Percentiles rank a stretch among this genome's conserved stretches.
These are phyloP conservation scores for Mobula hypostoma DNA, from an alignment of 2,113 vertebrate genomes.

Conservation along the genomic window DNA sequence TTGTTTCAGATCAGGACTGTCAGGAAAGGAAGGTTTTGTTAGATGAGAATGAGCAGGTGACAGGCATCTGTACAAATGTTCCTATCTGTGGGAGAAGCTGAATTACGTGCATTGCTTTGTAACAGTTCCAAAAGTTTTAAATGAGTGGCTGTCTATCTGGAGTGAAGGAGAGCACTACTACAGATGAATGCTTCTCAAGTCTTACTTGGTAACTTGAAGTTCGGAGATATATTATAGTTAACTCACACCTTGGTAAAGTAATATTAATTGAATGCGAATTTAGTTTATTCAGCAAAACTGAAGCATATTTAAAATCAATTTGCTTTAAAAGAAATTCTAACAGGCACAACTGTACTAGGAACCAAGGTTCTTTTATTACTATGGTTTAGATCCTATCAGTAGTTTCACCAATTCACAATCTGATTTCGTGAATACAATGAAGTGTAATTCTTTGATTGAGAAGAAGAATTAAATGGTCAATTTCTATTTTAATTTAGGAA, in stretches of 20 bases:
- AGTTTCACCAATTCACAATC: not conserved
- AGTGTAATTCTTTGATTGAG: not conserved
- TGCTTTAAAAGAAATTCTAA: not conserved
- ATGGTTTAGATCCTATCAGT: not conserved
- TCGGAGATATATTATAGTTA: not conserved
- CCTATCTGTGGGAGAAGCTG: not conserved
- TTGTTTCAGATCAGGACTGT: slow-evolving; percentile 49
- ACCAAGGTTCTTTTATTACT: not conserved
- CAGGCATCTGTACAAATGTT: slow-evolving; percentile 53
- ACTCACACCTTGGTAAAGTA: not conserved
- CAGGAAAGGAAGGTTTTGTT: slow-evolving; percentile 46
- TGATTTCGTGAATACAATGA: no score
- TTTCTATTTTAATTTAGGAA: not conserved
- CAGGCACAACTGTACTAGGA: not conserved
- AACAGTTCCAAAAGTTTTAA: not conserved
- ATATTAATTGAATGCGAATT: not conserved
- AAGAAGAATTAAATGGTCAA: not conserved
- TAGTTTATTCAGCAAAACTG: slow-evolving; percentile 1
- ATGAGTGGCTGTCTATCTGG: not conserved
- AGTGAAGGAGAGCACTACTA: not conserved
- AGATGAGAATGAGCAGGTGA: slow-evolving; percentile 47
- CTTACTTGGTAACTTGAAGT: not conserved
- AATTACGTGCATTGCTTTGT: not conserved
- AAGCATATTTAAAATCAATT: slow-evolving; percentile 4
- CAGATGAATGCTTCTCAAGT: not conserved